A percentile compares a stretch with the other conserved stretches of the same genome.
These are phyloP conservation scores for Heterotis niloticus DNA, from an alignment of 2,113 vertebrate genomes.

Conservation along the genomic window DNA sequence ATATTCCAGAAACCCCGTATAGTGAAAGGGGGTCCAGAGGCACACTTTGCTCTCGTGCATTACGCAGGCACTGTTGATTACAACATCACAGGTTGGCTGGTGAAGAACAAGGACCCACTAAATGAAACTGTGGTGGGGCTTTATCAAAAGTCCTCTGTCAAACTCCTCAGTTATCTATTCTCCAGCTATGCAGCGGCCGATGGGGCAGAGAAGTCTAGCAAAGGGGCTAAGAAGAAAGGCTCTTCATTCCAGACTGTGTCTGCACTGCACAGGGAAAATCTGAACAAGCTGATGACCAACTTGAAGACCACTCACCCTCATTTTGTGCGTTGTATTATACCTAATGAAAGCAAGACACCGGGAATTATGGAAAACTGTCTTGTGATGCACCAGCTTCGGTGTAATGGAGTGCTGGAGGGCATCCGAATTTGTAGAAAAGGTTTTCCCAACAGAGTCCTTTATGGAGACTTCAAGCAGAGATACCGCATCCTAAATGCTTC, in stretches of 20 bases:
- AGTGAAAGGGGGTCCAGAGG: conserved; percentile 68
- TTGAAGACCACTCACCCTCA: conserved; percentile 86
- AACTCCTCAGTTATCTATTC: conserved; percentile 69
- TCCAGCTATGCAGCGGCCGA: conserved; percentile 61
- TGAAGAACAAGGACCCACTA: conserved; percentile 73
- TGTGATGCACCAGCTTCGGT: conserved; percentile 92
- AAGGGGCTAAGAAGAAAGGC: conserved; percentile 80
- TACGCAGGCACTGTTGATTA: conserved; percentile 73
- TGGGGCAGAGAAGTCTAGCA: conserved; percentile 55
- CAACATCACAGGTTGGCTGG: conserved; percentile 66
- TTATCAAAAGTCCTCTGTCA: conserved; percentile 72
- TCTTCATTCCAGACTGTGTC: conserved; percentile 94
- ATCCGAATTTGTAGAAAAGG: conserved; percentile 86
- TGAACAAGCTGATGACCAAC: conserved; percentile 92
- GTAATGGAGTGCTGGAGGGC: conserved; percentile 86
- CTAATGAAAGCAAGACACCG: conserved; percentile 82
- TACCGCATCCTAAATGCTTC: conserved; percentile 59
- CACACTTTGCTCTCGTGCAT: conserved; percentile 73
- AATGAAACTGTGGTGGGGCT: conserved; percentile 71
- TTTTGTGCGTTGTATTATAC: conserved; percentile 90
- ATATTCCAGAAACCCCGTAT: conserved; percentile 49
- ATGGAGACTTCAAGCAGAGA: conserved; percentile 81
- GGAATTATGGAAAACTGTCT: conserved; percentile 83
- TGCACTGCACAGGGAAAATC: conserved; percentile 87
- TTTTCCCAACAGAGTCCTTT: conserved; percentile 81